Base-by-base conservation (phyloP, 2,113 vertebrate species). In the Saccopteryx bilineata region DNA sequence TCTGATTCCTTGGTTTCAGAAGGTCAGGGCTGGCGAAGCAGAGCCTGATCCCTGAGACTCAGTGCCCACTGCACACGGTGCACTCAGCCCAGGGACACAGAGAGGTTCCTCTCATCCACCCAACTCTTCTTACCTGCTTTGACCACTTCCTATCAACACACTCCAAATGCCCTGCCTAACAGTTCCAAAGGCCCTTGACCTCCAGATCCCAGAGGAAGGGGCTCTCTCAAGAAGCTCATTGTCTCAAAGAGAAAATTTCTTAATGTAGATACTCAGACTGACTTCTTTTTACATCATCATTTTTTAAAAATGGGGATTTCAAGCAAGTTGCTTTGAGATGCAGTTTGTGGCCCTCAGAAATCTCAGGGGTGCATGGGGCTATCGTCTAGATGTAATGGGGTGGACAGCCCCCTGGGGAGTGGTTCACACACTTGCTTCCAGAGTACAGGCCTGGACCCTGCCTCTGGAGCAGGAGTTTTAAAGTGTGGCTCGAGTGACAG, bases 401-500 rank as follows among this genome's bases (percentile, higher is more conserved):
- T 39, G 83, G 21, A 69, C 72, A 26, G 21, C 71, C 69, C 24
- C 78, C 74, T 13, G 33, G 33, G 52, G 95, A 52, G 18, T 66
- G n/a, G 75, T n/a, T 71, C 82, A 52, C 54, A 66, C 5, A 2
- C 68, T 26, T 50, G 48, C 21, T n/a, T 74, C 31, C 18, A 0
- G n/a, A 21, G 71, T 21, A 2, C 12, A 39, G 33, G 28, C 31
- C 46, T 87, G 76, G 75, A 18, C 46, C 12, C 31, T 66, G 83
- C n/a, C 82, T 74, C 50, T 23, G 8, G 10, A 92, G 71, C 58
- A 87, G 71, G 9, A 58, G 28, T 11, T 2, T 4, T 83, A 39
- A 87, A 60, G 54, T 58, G 31, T 88, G 66, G 54, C 71, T 90
- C 93, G 92, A 94, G 50, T 87, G 93, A 89, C 92, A 96, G 87